Conservation (phyloP, 2,888 invertebrate species). For the Osedax frankpressi region DNA sequence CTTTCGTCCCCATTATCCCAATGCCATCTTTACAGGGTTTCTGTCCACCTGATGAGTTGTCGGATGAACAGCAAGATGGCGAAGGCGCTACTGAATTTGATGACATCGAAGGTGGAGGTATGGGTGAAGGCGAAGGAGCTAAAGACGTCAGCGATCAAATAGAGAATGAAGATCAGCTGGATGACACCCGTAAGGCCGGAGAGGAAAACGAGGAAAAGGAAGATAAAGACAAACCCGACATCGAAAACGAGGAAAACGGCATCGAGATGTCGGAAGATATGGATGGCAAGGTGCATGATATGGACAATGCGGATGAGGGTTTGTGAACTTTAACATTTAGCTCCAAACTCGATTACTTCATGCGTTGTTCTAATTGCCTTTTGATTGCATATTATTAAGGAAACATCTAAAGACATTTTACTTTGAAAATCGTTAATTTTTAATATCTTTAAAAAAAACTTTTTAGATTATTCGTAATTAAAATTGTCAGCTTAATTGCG, state of each 20-base stretch:
- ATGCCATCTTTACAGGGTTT: constrained; percentile 77
- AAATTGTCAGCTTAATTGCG: not conserved
- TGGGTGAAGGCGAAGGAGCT: constrained; percentile 76
- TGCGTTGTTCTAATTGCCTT: too few species aligned
- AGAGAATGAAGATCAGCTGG: constrained; percentile 73
- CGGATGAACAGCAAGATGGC: constrained; percentile 49
- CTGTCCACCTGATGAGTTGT: constrained; percentile 61
- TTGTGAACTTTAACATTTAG: not conserved
- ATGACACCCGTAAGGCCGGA: constrained; percentile 68
- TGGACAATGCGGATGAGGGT: constrained; percentile 12
- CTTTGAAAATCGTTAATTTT: too few species aligned
- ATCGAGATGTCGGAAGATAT: constrained; percentile 92
- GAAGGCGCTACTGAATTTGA: constrained; percentile 48
- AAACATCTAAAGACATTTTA: too few species aligned
- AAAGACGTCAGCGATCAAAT: constrained; percentile 87
- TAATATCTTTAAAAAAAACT: too few species aligned
- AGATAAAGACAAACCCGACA: constrained; percentile 40
- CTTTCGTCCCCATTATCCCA: too few species aligned
- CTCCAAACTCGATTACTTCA: too few species aligned
- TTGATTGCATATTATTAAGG: too few species aligned
- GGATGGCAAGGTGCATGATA: constrained; percentile 70
- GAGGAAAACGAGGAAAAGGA: constrained; percentile 71
- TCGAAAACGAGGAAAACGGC: constrained; percentile 42
- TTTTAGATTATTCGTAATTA: too few species aligned
- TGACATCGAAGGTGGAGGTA: constrained; percentile 61